Conservation (phyloP, 2,888 invertebrate species). For the Drosophila mercatorum region DNA sequence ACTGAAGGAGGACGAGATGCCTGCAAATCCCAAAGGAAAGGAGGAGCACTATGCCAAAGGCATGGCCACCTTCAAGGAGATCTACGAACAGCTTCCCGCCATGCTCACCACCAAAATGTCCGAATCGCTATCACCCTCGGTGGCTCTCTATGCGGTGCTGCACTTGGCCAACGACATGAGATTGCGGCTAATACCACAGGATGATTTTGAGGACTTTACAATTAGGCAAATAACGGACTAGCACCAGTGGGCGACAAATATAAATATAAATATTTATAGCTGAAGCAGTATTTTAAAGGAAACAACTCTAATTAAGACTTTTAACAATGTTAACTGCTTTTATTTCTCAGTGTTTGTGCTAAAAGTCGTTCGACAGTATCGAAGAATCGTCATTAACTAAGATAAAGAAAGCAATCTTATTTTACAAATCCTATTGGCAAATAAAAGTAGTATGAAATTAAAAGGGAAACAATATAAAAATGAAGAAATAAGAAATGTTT, state of each 20-base stretch:
- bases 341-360: neutral
- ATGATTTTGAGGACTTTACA: constrained; percentile 86
- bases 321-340: neutral
- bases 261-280: neutral
- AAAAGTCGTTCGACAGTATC: neutral
- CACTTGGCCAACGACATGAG: constrained; percentile 94
- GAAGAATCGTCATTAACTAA: constrained; percentile 6
- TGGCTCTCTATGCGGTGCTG: constrained; percentile 92
- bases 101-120: constrained; percentile 87
- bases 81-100: constrained; percentile 87
- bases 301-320: neutral
- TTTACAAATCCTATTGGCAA: neutral
- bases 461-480: neutral
- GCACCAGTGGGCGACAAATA: neutral
- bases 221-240: constrained; percentile 80
- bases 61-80: constrained; percentile 85
- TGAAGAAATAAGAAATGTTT: neutral
- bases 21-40: constrained; percentile 57
- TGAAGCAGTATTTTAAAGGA: constrained; percentile 30
- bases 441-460: neutral
- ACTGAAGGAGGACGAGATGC: constrained; percentile 51
- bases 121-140: constrained; percentile 90
- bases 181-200: constrained; percentile 86
- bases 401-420: neutral
- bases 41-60: constrained; percentile 83